Evolutionary conservation across 2,888 invertebrate genomes (phyloP), one percentile per base, ranked within the genome.

Genomic region (Hemistola chrysoprasaria): DNA sequence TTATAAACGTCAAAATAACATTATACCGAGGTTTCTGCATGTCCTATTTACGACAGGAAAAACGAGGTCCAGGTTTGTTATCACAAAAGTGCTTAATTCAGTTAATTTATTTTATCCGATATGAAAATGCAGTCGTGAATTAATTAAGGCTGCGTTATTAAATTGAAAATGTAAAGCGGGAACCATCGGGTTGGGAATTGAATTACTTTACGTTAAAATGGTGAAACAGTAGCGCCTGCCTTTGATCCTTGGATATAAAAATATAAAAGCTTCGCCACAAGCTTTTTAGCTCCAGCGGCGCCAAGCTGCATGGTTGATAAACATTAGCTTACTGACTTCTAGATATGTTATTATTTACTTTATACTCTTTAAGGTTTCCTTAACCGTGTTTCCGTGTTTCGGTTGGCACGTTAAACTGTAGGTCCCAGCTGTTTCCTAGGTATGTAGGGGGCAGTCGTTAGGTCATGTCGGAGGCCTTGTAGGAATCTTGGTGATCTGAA

Each of bases 211-310:
- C 24, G 11, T 32, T 56, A 63, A 74, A 73, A 78, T 72, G 58
- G 71, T 65, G 65, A 68, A 75, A 79, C 62, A 71, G 69, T 73
- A 64, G 59, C 60, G 20, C 21, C 23, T 52, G 63, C 62, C 72
- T 80, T 79, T 78, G 78, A 78, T 80, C 73, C 71, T 53, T 52
- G 61, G 67, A 28, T n/a, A n/a, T 76, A 75, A 71, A 74, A 74
- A 70, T 65, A 61, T 58, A 65, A 66, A 30, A 70, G 62, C 63
- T 54, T 60, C 54, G 27, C 22, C 58, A 65, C 65, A 30, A 70
- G 62, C 63, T 54, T 60, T 53, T 22, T 20, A 23, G 23, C 4
- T 31, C 20, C 16, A 21, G 58, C 41, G 68, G 69, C 71, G 56
- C 74, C 78, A 69, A 61, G 53, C 68, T 64, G 71, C 62, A 64